Percentiles rank a stretch among this genome's conserved stretches.
phyloP scores from a whole-genome alignment of 2,797 vertebrate species.

The Morus bassanus region DNA sequence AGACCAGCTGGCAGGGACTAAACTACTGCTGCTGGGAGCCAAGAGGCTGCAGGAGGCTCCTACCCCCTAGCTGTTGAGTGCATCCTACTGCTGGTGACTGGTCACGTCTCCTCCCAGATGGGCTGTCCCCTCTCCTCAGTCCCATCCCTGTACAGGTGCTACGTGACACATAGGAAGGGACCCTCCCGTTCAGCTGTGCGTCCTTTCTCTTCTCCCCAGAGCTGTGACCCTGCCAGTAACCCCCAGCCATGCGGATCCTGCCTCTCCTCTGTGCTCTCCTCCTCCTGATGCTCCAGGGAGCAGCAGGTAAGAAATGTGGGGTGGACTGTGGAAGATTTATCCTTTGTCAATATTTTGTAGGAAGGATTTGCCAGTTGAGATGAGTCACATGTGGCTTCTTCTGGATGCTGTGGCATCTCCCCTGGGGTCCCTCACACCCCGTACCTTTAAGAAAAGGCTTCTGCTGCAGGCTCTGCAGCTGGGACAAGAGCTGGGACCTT shows the following conservation, averaged over 20 bases:
- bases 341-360: background rate
- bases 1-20: background rate
- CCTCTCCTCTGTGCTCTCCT: constrained; percentile 20
- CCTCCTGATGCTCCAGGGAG: constrained; percentile 5
- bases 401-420: background rate
- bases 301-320: background rate
- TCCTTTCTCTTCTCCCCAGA: background rate
- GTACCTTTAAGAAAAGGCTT: background rate
- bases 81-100: background rate
- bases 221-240: accelerated
- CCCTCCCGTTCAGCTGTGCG: background rate
- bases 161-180: accelerated
- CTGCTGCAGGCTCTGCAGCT: background rate
- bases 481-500: background rate
- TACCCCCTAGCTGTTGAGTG: accelerated
- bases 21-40: background rate
- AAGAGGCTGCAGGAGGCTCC: background rate
- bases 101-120: background rate
- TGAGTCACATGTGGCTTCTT: accelerated
- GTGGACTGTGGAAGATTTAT: background rate
- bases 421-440: background rate
- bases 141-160: background rate
- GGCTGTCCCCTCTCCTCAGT: background rate
- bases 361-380: background rate
- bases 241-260: constrained; percentile 15